Evolutionary conservation across 1,140 invertebrate genomes (phyloP).

Genomic region (Ceratosolen solmsi): DNA sequence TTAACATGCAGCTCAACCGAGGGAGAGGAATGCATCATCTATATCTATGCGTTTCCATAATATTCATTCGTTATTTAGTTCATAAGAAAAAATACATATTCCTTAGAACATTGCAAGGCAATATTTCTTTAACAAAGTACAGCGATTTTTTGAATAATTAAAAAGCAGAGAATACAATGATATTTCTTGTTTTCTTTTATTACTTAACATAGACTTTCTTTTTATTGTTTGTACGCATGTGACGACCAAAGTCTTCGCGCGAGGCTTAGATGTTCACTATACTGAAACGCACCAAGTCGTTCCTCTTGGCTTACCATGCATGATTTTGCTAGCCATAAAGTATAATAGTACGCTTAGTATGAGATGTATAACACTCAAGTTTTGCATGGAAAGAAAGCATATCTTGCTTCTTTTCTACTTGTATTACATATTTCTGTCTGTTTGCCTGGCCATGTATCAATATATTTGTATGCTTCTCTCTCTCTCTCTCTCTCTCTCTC

Average conservation of each 20-base stretch:
- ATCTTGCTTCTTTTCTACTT: background rate
- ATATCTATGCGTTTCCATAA: too few relatives aligned
- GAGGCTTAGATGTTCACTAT: conserved; percentile 18
- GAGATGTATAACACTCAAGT: conserved; percentile 53
- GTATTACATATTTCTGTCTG: too few relatives aligned
- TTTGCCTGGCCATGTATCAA: too few relatives aligned
- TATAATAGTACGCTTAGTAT: conserved; percentile 55
- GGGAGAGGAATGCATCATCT: too few relatives aligned
- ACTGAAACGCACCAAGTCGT: conserved; percentile 52
- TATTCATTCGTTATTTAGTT: too few relatives aligned
- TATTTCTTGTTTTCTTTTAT: background rate
- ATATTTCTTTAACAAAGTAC: too few relatives aligned
- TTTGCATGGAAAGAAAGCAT: conserved; percentile 45
- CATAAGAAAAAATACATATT: too few relatives aligned
- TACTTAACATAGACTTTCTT: background rate
- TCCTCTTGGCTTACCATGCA: conserved; percentile 66
- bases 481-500: conserved; percentile 8
- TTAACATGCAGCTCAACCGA: too few relatives aligned
- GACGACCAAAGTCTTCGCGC: background rate
- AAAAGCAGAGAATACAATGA: too few relatives aligned
- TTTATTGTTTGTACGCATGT: background rate
- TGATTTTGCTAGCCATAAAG: conserved; percentile 59
- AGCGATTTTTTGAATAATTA: too few relatives aligned
- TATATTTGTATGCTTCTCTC: too few relatives aligned
- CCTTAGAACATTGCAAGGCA: too few relatives aligned